phyloP scores from a whole-genome alignment of 2,888 invertebrate species.

The Brachycybe producta region DNA sequence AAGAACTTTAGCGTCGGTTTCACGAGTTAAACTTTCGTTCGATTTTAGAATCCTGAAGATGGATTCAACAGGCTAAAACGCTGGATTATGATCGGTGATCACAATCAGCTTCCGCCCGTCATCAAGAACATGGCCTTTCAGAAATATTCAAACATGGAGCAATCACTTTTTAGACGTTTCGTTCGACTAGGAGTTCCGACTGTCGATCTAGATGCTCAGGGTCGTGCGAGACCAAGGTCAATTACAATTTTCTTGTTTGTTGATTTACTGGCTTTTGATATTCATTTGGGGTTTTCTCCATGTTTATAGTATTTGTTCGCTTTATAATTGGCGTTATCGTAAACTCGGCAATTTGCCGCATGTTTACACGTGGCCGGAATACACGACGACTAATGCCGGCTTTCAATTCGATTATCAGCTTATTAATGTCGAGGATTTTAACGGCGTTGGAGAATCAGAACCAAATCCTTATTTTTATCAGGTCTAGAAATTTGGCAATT shows the following conservation, averaged over 20 bases:
- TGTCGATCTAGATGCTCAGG: slow-evolving; percentile 94
- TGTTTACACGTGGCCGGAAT: slow-evolving; percentile 70
- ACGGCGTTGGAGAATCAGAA: slow-evolving; percentile 90
- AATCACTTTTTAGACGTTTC: slow-evolving; percentile 90
- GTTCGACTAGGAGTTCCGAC: slow-evolving; percentile 94
- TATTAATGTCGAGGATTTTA: slow-evolving; percentile 91
- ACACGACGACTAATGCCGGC: slow-evolving; percentile 80
- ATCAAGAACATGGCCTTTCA: slow-evolving; percentile 99
- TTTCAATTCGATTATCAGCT: slow-evolving; percentile 87
- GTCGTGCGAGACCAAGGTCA: slow-evolving; percentile 73
- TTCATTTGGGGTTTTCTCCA: background rate
- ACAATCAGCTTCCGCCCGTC: slow-evolving; percentile 97
- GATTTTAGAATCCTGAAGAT: slow-evolving; percentile 76
- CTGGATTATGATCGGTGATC: slow-evolving; percentile 99
- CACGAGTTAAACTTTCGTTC: background rate
- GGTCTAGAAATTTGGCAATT: slow-evolving; percentile 37
- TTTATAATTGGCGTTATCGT: slow-evolving; percentile 95
- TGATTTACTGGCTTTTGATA: slow-evolving; percentile 8
- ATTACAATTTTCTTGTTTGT: slow-evolving; percentile 6
- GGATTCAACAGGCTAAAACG: slow-evolving; percentile 89
- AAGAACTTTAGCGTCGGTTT: background rate
- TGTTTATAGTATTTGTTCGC: slow-evolving; percentile 59
- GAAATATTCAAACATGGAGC: slow-evolving; percentile 99
- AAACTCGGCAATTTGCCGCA: slow-evolving; percentile 87
- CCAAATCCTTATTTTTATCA: slow-evolving; percentile 98